A percentile compares a stretch with the other conserved stretches of the same genome.
Evolutionary conservation across 2,113 vertebrate species (phyloP).

Genomic region (Alouatta palliata): DNA sequence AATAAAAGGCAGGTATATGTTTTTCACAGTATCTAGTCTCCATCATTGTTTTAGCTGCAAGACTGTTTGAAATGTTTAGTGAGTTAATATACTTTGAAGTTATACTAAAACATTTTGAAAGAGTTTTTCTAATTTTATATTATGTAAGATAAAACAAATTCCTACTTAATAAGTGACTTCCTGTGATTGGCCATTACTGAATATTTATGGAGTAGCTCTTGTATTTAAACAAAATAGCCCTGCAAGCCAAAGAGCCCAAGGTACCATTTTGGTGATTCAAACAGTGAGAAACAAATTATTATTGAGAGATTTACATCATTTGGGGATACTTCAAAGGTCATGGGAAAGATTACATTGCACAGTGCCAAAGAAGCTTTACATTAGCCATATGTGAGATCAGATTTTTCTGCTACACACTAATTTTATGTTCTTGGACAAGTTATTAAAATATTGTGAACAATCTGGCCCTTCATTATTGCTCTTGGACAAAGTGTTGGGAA

Average conservation of each 20-base stretch:
- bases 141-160: not conserved
- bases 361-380: not conserved
- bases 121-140: not conserved
- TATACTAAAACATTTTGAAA: constrained; percentile 6
- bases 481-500: not conserved
- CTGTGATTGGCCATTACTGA: not conserved
- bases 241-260: not conserved
- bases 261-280: not conserved
- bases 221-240: not conserved
- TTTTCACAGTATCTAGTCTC: not conserved
- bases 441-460: not conserved
- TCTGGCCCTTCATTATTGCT: not conserved
- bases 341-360: not conserved
- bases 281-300: not conserved
- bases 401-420: not conserved
- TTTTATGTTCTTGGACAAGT: not conserved
- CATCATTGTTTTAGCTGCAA: not conserved
- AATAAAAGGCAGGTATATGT: not conserved
- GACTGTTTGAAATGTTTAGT: not conserved
- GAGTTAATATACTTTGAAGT: not conserved
- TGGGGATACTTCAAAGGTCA: not conserved
- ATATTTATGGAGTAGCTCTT: not conserved
- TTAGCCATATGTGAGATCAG: not conserved
- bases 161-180: not conserved
- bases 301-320: not conserved